Evolutionary conservation across 2,888 invertebrate species (phyloP).

Genomic region (Ypsolopha sequella): DNA sequence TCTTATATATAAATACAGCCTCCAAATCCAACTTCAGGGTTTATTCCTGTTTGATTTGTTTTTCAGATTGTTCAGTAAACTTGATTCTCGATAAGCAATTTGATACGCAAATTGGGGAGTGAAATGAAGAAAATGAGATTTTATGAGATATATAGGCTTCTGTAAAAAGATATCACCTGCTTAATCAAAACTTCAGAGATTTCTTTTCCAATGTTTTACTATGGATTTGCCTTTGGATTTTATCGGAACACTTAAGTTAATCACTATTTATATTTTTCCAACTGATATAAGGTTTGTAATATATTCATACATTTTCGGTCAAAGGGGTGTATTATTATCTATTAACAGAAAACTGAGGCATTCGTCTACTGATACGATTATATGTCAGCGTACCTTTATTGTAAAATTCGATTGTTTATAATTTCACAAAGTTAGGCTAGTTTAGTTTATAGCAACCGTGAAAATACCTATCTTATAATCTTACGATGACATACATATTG

Average conservation of each 20-base stretch:
- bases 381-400: no score
- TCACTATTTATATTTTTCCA: neutral
- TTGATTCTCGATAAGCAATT: neutral
- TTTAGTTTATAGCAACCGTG: no score
- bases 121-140: neutral
- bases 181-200: neutral
- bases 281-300: neutral
- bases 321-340: no score
- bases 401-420: no score
- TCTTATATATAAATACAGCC: neutral
- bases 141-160: neutral
- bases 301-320: no score
- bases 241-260: neutral
- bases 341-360: no score
- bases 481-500: no score
- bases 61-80: neutral
- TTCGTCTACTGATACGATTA: no score
- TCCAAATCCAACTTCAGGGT: no score
- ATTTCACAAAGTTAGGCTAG: no score
- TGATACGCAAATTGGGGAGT: neutral
- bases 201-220: neutral
- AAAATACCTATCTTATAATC: no score
- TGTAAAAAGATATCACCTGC: neutral
- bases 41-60: neutral
- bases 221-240: neutral